Base-by-base conservation (phyloP, 2,113 vertebrate genomes). In the Cyanoramphus novaezelandiae region DNA sequence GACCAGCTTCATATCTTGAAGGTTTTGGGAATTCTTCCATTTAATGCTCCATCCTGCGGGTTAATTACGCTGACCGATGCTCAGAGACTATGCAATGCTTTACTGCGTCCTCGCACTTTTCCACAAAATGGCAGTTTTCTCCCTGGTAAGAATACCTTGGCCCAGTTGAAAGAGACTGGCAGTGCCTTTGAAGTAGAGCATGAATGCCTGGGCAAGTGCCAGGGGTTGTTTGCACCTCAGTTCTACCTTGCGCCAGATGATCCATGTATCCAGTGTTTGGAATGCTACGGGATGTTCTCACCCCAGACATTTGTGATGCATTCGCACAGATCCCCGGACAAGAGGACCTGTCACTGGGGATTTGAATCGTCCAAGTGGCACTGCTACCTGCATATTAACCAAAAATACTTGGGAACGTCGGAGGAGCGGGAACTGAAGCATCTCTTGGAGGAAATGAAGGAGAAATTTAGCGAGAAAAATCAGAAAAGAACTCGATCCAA, bases 281-380 rank as follows among this genome's bases (percentile, higher is more conserved):
- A 99, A 95, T 99, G 99, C 97, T 99, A 99, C 33, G 98, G 99
- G 90, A 99, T 99, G 97, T 99, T 99, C 97, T 99, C 99, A 0
- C 99, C 99, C 17, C 99, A 99, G 97, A 99, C 99, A 6, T 99
- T 99, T 57, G 99, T 99, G 96, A 99, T 99, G 99, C 99, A 99
- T 96, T 99, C 99, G 0, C 99, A 99, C 97, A 98, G 99, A 80
- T 99, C 99, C 44, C 99, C 99, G 0, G 99, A 99, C 98, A 99
- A 99, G 98, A 99, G 99, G 97, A 99, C 99, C 97, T 99, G 99
- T 97, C 99, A 99, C 96, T 99, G 99, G 99, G 99, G 99, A 39
- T 99, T 99, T 92, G 99, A 99, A 86, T 99, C 99, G 0, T 99
- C 99, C 97, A 99, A 99, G 97, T 99, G 99, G 99, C 99, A 99